phyloP scores from a whole-genome alignment of 2,113 vertebrate genomes.

The Stomatorhinus ivindoensis region DNA sequence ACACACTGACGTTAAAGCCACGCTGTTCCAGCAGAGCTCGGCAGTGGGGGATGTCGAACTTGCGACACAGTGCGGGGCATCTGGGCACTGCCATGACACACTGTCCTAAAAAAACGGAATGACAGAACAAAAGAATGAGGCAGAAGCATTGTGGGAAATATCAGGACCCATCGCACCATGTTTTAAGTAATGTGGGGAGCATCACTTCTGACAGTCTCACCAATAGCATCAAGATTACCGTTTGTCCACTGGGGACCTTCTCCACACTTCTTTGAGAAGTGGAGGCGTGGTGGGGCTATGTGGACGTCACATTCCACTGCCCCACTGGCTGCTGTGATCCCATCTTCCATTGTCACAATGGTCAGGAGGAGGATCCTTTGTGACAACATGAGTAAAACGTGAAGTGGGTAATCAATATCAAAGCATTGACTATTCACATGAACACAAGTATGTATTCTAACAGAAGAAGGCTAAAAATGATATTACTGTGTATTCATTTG shows the following conservation, averaged over 20 bases:
- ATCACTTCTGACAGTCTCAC: background rate
- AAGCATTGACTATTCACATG: background rate
- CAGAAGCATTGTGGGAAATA: background rate
- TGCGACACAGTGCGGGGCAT: conserved; percentile 44
- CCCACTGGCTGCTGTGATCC: background rate
- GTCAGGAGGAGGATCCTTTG: background rate
- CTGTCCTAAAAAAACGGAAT: conserved; percentile 45
- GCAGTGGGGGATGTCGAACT: conserved; percentile 51
- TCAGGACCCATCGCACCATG: background rate
- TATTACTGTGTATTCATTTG: background rate
- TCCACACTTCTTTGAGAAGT: background rate
- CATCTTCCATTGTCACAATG: conserved; percentile 23
- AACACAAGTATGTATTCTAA: background rate
- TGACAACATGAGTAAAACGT: background rate
- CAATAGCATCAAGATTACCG: background rate
- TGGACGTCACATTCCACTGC: conserved; percentile 29
- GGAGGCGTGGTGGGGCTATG: background rate
- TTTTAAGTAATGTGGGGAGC: background rate
- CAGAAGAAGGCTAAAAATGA: background rate
- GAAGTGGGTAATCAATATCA: background rate
- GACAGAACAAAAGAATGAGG: background rate
- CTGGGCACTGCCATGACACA: conserved; percentile 46
- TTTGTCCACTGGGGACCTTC: background rate
- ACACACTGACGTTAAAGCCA: conserved; percentile 51
- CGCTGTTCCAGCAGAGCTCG: conserved; percentile 42